Evolutionary conservation across 2,113 vertebrate genomes (phyloP).

Genomic region (Limnothrissa miodon): DNA sequence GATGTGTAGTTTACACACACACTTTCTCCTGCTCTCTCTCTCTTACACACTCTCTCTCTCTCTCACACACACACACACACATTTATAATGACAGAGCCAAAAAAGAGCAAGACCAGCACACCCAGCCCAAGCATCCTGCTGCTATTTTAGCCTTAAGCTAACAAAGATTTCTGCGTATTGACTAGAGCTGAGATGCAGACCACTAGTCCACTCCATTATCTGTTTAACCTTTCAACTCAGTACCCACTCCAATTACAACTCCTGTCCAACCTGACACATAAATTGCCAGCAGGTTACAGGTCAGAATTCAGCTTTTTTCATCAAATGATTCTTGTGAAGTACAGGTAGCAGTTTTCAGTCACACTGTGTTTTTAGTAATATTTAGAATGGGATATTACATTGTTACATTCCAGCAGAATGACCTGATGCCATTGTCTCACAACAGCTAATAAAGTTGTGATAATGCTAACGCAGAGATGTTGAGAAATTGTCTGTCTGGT

Average conservation of each 20-base stretch:
- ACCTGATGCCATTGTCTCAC: neutral
- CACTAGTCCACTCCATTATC: neutral
- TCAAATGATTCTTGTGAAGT: neutral
- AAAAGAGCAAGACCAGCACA: neutral
- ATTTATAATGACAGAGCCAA: neutral
- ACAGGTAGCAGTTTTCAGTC: neutral
- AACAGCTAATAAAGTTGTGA: neutral
- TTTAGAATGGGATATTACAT: no score
- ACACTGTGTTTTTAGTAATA: neutral
- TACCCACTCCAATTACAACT: neutral
- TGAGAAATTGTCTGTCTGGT: neutral
- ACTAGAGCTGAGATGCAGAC: neutral
- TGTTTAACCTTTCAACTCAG: neutral
- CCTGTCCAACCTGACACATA: neutral
- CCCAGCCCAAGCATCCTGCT: neutral
- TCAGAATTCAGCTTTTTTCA: neutral
- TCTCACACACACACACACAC: neutral
- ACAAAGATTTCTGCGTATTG: neutral
- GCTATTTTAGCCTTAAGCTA: neutral
- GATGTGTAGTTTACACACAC: constrained; percentile 28
- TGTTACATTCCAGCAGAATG: no score
- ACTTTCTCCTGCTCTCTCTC: neutral
- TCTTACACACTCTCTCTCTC: no score
- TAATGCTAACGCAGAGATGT: neutral
- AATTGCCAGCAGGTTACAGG: neutral